These are phyloP conservation scores for Cephus pygmeus DNA, from an alignment of 2,888 invertebrate genomes.

Conservation along the genomic window DNA sequence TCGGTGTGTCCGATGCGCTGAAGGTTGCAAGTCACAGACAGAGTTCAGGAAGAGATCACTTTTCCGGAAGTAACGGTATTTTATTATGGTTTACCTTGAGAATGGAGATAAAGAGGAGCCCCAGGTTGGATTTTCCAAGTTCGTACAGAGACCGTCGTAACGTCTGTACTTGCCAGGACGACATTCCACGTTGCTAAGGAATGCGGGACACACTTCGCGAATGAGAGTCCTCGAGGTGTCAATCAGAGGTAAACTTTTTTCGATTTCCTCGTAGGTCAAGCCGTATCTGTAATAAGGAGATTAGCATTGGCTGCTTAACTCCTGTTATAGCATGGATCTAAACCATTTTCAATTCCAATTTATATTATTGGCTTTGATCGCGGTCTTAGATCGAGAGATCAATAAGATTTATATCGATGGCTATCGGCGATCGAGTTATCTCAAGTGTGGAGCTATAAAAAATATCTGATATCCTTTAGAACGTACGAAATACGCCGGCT, in stretches of 20 bases:
- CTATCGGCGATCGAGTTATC: neutral
- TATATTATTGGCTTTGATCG: neutral
- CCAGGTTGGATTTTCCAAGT: slow-evolving; percentile 90
- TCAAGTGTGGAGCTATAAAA: neutral
- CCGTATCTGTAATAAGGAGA: slow-evolving; percentile 75
- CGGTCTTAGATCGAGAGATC: neutral
- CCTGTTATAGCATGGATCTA: neutral
- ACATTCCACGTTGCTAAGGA: slow-evolving; percentile 88
- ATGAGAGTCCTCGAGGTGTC: slow-evolving; percentile 90
- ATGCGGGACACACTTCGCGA: slow-evolving; percentile 88
- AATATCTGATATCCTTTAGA: neutral
- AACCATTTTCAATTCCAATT: neutral
- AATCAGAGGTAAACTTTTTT: slow-evolving; percentile 86
- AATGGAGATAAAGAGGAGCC: slow-evolving; percentile 88
- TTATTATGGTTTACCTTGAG: slow-evolving; percentile 72
- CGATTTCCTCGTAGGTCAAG: slow-evolving; percentile 85
- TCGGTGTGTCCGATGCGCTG: neutral
- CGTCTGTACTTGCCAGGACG: slow-evolving; percentile 88
- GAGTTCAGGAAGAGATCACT: neutral
- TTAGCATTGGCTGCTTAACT: neutral
- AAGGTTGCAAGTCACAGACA: neutral
- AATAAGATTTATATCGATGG: neutral
- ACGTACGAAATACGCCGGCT: neutral
- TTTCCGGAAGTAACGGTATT: neutral
- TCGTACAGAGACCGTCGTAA: slow-evolving; percentile 89